phyloP scores from a whole-genome alignment of 2,888 invertebrate species.

The Heliothis peltigera region DNA sequence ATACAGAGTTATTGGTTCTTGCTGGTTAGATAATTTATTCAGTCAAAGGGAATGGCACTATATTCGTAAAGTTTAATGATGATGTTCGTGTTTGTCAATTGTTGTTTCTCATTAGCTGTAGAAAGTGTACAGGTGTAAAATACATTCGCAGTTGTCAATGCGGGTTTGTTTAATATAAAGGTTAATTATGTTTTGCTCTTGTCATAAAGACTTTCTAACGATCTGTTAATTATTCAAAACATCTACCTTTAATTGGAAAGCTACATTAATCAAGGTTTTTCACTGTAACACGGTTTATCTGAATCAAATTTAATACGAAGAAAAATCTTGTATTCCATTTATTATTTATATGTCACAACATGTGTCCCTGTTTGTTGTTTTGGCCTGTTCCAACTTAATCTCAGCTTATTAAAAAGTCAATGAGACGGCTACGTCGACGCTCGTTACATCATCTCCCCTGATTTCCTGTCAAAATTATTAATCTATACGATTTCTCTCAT shows the following conservation, averaged over 20 bases:
- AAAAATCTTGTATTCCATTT: conserved; percentile 26
- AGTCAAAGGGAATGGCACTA: conserved; percentile 24
- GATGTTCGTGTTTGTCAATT: background rate
- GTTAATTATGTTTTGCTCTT: too few species aligned
- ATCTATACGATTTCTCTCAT: conserved; percentile 61
- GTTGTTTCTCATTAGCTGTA: conserved; percentile 16
- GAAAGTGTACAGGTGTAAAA: conserved; percentile 4
- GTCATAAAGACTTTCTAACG: too few species aligned
- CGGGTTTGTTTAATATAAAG: background rate
- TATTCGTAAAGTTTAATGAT: conserved; percentile 36
- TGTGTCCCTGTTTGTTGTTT: conserved; percentile 47
- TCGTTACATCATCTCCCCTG: conserved; percentile 56
- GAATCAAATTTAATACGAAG: background rate
- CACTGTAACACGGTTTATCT: background rate
- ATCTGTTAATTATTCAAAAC: too few species aligned
- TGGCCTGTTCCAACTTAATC: conserved; percentile 48
- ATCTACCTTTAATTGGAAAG: background rate
- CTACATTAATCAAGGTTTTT: background rate
- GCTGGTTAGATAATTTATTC: conserved; percentile 36
- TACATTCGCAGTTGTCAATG: background rate
- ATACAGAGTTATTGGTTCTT: conserved; percentile 16
- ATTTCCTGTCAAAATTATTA: conserved; percentile 63
- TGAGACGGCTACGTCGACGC: conserved; percentile 44
- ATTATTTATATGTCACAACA: conserved; percentile 29
- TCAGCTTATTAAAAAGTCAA: conserved; percentile 60